phyloP scores from a whole-genome alignment of 2,113 vertebrate species.

The Rynchops niger region DNA sequence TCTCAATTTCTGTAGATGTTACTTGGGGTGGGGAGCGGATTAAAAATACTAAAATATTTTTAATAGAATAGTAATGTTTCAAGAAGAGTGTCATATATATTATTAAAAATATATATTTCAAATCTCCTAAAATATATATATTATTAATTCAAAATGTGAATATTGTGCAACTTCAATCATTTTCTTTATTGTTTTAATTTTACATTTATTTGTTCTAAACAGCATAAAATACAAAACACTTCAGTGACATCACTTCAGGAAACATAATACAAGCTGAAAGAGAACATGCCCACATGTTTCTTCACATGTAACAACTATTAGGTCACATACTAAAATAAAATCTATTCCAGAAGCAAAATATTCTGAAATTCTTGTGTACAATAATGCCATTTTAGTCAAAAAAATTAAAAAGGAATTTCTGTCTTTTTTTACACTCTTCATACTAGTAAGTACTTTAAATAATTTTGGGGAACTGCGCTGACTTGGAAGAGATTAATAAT shows the following conservation, averaged over 20 bases:
- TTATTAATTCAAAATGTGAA: not conserved
- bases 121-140: not conserved
- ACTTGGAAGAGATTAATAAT: not conserved
- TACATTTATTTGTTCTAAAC: not conserved
- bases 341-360: not conserved
- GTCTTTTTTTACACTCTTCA: not conserved
- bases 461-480: not conserved
- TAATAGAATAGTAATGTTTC: slow-evolving; percentile 35
- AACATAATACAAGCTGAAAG: not conserved
- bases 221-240: not conserved
- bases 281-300: not conserved
- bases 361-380: not conserved
- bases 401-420: not conserved
- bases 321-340: not conserved
- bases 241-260: not conserved
- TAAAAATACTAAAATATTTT: slow-evolving; percentile 42
- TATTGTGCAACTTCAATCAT: not conserved
- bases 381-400: not conserved
- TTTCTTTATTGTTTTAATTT: not conserved
- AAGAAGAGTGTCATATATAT: not conserved
- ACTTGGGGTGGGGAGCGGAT: not conserved
- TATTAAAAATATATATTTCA: slow-evolving; percentile 34
- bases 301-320: not conserved
- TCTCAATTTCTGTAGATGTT: slow-evolving; percentile 19
- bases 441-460: not conserved